These are phyloP conservation scores for Hyposoter didymator DNA, from an alignment of 2,888 invertebrate species.

Conservation along the genomic window DNA sequence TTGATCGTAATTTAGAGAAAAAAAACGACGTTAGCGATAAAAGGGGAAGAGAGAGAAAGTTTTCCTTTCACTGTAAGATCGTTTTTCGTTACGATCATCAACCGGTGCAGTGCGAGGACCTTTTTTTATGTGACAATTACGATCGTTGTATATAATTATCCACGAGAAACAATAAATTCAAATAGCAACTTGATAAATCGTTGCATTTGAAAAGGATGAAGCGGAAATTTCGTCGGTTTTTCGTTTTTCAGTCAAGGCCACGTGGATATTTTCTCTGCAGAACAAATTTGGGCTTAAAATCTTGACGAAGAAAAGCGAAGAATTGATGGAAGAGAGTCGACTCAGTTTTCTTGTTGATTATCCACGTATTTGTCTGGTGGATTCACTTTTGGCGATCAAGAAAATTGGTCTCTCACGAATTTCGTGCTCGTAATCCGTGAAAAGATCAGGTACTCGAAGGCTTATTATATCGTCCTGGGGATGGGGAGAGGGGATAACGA, in stretches of 20 bases:
- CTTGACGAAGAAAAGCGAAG: not conserved
- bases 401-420: not conserved
- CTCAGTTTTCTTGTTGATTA: not conserved
- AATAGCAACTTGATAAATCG: not conserved
- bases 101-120: slow-evolving; percentile 2
- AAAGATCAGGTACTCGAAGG: slow-evolving; percentile 16
- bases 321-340: not conserved
- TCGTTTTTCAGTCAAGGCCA: not conserved
- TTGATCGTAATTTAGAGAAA: not conserved
- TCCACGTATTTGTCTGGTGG: not conserved
- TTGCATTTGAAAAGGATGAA: not conserved
- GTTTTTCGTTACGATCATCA: not conserved
- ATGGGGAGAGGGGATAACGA: slow-evolving; percentile 26
- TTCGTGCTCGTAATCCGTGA: slow-evolving; percentile 34
- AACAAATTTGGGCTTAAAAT: not conserved
- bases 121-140: slow-evolving; percentile 29
- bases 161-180: not conserved
- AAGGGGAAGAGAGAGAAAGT: slow-evolving; percentile 39
- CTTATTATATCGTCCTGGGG: slow-evolving; percentile 12
- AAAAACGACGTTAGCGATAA: not conserved
- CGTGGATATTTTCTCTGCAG: not conserved
- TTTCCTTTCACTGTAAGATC: slow-evolving; percentile 33
- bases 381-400: slow-evolving; percentile 12
- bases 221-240: not conserved
- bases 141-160: not conserved